Base-by-base conservation (phyloP, 1,140 invertebrate genomes). In the Diabrotica virgifera region DNA sequence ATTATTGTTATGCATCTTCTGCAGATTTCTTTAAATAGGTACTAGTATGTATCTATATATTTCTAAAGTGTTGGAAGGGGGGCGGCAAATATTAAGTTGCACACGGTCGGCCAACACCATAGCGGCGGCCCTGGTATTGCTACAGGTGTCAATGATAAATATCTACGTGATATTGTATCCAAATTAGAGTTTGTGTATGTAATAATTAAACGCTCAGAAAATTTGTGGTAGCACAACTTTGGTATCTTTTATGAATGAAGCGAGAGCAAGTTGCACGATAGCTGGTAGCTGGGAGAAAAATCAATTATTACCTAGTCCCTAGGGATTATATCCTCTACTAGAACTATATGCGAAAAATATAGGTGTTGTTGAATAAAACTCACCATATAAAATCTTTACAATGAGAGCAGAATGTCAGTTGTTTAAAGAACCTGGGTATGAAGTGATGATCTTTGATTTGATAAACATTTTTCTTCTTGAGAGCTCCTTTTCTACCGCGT, bases 331-430 rank as follows among this genome's bases (percentile, higher is more conserved):
- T 11, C 36, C 13, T 51, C 38, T 8, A 11, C 13, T 12, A 52
- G 35, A 36, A 12, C 35, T 37, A 38, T 8, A 60, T 13, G 56
- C 36, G 5, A 11, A 5, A 46, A 46, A 10, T 10, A 46, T 46
- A 8, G 40, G n/a, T 46, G 8, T n/a, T 10, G 12, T 53, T 13
- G 51, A 57, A 59, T 4, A 37, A 52, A 36, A 70, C 94, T 94
- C 82, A 98, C 97, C 97, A 99, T 81, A 99, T 98, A 81, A 99
- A 99, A 83, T 99, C 97, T 85, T 99, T 99, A 88, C 97, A 99
- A 81, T 99, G 97, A 69, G 95, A 97, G 81, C 97, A 99, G 82
- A 99, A 99, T 13, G 98, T 99, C 10, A 97, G 97, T 82, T 99
- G 97, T 84, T 99, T 99, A 87, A 99, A 99, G 86, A 99, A 99